Percentiles rank a stretch among this genome's conserved stretches.
Conservation (phyloP, 2,113 vertebrate species). For the Anser brachyrhynchus region DNA sequence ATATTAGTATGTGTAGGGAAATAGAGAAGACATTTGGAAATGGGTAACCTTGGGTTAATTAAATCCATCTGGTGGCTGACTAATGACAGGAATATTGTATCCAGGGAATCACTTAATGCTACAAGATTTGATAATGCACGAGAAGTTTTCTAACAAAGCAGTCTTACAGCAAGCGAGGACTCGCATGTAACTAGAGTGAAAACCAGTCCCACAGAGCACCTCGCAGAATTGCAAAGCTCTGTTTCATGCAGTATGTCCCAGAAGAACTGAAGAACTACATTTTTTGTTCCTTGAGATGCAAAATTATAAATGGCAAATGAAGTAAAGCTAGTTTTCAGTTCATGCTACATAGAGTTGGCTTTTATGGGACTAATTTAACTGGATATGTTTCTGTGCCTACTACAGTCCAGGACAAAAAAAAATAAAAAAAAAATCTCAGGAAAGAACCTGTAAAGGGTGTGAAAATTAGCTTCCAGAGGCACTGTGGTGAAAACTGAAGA, state of each 20-base stretch:
- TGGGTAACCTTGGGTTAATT: constrained; percentile 25
- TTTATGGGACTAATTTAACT: background rate
- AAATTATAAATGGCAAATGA: background rate
- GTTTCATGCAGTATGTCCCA: background rate
- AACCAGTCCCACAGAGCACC: background rate
- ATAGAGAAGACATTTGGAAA: constrained; percentile 11
- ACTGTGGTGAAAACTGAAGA: background rate
- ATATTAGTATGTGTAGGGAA: background rate
- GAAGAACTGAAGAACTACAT: background rate
- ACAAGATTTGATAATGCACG: background rate
- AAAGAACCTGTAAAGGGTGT: background rate
- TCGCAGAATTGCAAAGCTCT: background rate
- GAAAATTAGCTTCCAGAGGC: background rate
- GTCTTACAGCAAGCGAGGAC: background rate
- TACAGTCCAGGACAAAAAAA: background rate
- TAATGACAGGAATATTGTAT: constrained; percentile 20
- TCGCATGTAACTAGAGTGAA: background rate
- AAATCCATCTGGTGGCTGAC: constrained; percentile 45
- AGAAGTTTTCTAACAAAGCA: background rate
- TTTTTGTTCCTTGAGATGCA: background rate
- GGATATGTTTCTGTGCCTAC: background rate
- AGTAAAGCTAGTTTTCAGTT: background rate
- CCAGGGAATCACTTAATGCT: background rate
- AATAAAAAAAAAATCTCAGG: background rate
- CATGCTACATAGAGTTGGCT: background rate